Evolutionary conservation across 2,797 vertebrate genomes (phyloP).

Genomic region (Tragelaphus eurycerus): DNA sequence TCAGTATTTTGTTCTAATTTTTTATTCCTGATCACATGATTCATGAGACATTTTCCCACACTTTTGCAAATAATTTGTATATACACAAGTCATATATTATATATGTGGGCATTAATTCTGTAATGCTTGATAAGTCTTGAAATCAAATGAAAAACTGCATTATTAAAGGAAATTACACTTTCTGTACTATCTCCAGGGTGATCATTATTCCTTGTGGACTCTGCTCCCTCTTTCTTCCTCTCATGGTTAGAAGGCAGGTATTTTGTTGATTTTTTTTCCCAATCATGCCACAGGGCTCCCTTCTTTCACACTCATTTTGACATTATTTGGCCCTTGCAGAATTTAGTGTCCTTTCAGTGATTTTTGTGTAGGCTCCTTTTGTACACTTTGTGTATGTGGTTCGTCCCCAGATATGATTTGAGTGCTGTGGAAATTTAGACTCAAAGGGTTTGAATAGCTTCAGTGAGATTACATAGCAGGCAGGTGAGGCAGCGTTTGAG

Average conservation of each 20-base stretch:
- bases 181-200: neutral
- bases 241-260: neutral
- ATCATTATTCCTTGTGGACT: rapidly evolving
- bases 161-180: neutral
- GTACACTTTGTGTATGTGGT: neutral
- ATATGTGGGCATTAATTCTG: neutral
- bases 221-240: neutral
- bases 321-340: neutral
- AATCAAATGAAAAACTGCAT: neutral
- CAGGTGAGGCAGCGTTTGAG: neutral
- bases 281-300: neutral
- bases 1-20: neutral
- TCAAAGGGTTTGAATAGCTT: neutral
- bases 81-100: neutral
- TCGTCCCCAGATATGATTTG: neutral
- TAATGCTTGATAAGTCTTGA: neutral
- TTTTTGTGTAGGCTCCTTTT: neutral
- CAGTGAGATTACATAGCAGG: neutral
- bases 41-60: neutral
- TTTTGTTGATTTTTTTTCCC: neutral
- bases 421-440: neutral
- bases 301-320: neutral
- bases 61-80: neutral
- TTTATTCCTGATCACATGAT: neutral
- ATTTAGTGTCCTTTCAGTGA: neutral